phyloP scores from a whole-genome alignment of 2,797 vertebrate genomes.

The Apodemus agrarius region DNA sequence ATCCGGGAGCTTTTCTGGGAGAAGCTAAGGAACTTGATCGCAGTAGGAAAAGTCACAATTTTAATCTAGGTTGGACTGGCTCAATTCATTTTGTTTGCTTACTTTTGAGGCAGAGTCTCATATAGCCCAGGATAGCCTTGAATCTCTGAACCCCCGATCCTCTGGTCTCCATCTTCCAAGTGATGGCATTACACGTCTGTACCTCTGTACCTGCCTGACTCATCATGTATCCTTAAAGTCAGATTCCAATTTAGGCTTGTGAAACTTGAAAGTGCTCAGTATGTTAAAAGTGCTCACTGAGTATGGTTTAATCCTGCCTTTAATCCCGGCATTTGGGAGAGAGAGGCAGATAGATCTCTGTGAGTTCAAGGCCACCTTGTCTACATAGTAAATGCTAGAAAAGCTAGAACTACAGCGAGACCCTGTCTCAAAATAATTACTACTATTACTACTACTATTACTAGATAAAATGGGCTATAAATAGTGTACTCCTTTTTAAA shows the following conservation, averaged over 20 bases:
- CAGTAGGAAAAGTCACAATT: neutral
- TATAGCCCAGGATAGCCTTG: neutral
- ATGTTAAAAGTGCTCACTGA: neutral
- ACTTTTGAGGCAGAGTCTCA: neutral
- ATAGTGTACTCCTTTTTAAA: neutral
- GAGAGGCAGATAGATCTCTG: neutral
- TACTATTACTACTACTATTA: too few species aligned
- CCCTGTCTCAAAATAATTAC: neutral
- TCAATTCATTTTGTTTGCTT: neutral
- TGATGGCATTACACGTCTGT: neutral
- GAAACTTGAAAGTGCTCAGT: neutral
- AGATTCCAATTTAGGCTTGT: conserved; percentile 4
- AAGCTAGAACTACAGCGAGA: neutral
- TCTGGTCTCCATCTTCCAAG: neutral
- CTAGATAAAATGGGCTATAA: neutral
- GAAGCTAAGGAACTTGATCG: neutral
- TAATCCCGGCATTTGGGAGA: neutral
- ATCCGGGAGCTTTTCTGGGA: neutral
- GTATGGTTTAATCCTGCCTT: neutral
- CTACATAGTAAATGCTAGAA: neutral
- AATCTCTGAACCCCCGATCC: neutral
- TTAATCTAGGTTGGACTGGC: neutral
- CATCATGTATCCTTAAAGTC: neutral
- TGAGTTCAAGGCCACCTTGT: neutral
- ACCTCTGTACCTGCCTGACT: neutral